A percentile compares a stretch with the other conserved stretches of the same genome.
Evolutionary conservation across 2,797 vertebrate genomes (phyloP).

Genomic region (Peromyscus eremicus): DNA sequence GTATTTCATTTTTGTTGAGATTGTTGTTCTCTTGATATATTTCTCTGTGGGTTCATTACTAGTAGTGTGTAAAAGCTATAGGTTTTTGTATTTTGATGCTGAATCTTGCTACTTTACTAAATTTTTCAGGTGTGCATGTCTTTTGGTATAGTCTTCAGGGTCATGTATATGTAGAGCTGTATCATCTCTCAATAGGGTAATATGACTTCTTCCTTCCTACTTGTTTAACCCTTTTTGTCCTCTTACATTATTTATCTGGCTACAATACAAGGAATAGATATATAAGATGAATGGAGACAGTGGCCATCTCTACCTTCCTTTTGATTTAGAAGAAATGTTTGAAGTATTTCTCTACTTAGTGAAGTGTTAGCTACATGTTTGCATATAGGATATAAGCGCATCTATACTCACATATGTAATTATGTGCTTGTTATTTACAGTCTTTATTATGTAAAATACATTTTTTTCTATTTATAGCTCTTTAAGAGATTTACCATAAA

Average conservation of each 20-base stretch:
- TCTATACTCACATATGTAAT: neutral
- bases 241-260: neutral
- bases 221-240: neutral
- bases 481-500: neutral
- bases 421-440: neutral
- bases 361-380: neutral
- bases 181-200: neutral
- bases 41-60: too few relatives aligned
- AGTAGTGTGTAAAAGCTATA: neutral
- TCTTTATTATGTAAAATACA: neutral
- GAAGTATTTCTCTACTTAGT: neutral
- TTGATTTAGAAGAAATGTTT: too few relatives aligned
- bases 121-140: neutral
- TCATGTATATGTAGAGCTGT: neutral
- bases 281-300: neutral
- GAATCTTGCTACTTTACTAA: neutral
- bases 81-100: neutral
- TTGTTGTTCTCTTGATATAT: neutral
- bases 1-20: neutral
- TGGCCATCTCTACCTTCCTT: neutral
- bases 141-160: neutral
- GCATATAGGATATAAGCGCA: neutral
- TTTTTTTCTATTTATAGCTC: neutral
- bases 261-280: neutral
- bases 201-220: neutral